Conservation (phyloP, 2,888 invertebrate genomes). For the Bimastos eiseni region DNA sequence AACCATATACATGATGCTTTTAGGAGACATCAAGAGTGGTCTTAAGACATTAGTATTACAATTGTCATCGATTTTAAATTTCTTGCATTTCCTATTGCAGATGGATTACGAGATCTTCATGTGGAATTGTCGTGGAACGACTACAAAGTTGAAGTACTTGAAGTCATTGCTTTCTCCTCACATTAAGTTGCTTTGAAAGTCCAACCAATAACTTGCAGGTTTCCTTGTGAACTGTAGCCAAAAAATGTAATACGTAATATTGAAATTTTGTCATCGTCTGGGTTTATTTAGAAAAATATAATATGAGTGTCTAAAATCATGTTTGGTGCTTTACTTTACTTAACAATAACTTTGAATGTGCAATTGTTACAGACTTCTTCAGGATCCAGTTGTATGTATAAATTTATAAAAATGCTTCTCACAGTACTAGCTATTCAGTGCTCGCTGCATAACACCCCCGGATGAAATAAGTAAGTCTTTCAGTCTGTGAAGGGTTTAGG, state of each 20-base stretch:
- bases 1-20: too few relatives aligned
- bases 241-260: not conserved
- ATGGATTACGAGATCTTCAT: constrained; percentile 33
- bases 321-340: not conserved
- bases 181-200: not conserved
- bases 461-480: too few relatives aligned
- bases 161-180: constrained; percentile 26
- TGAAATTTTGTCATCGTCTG: not conserved
- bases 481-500: too few relatives aligned
- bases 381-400: not conserved
- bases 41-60: not conserved
- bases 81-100: not conserved
- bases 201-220: not conserved
- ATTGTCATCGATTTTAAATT: not conserved
- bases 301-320: not conserved
- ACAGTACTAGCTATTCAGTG: too few relatives aligned
- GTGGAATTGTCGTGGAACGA: constrained; percentile 27
- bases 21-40: not conserved
- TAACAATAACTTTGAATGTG: not conserved
- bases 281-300: not conserved
- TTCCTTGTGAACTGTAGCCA: not conserved
- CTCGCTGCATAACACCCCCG: too few relatives aligned
- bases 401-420: too few relatives aligned
- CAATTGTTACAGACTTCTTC: not conserved
- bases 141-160: not conserved